A percentile compares a stretch with the other conserved stretches of the same genome.
Conservation (phyloP, 2,888 invertebrate species). For the Crocallis elinguaria region DNA sequence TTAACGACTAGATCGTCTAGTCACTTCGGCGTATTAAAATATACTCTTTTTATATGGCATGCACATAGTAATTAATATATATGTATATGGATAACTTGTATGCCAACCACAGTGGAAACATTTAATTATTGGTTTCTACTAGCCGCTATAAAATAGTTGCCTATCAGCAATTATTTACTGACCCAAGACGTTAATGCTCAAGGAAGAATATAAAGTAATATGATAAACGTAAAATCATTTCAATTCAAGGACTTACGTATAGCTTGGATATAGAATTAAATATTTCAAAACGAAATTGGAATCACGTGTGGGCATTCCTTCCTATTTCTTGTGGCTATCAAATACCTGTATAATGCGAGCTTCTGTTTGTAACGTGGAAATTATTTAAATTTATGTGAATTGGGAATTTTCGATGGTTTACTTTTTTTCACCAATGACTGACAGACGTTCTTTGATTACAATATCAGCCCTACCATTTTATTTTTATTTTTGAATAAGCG, state of each 20-base stretch:
- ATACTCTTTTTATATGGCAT: too few species aligned
- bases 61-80: background rate
- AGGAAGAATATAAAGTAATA: slow-evolving; percentile 3
- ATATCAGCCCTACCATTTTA: too few species aligned
- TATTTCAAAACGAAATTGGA: slow-evolving; percentile 1
- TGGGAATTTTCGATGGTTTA: background rate
- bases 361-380: background rate
- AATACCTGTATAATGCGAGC: background rate
- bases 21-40: too few species aligned
- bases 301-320: background rate
- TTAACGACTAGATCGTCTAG: too few species aligned
- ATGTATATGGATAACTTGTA: background rate
- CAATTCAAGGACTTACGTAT: background rate
- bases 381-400: background rate
- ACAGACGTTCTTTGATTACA: too few species aligned
- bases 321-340: background rate
- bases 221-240: background rate
- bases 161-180: background rate
- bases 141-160: background rate
- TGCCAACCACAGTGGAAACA: background rate
- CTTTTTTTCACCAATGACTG: too few species aligned
- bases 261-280: background rate
- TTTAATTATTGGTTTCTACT: background rate
- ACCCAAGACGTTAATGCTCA: background rate
- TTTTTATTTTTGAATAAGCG: too few species aligned